These are phyloP conservation scores for Cyprinodon diabolis DNA, from an alignment of 2,797 vertebrate species.

Conservation along the genomic window DNA sequence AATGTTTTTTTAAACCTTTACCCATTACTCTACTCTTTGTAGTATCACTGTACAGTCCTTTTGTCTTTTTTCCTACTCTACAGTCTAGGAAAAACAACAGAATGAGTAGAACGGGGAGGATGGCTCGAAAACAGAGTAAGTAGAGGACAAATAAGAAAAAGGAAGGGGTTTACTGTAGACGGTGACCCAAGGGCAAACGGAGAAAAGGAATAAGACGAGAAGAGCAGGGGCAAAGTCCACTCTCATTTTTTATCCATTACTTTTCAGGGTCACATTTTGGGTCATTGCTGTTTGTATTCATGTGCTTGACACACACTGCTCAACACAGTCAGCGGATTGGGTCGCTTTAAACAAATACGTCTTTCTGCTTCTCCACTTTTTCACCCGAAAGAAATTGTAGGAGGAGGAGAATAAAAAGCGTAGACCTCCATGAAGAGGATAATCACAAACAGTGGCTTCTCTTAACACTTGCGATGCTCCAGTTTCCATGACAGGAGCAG, in stretches of 20 bases:
- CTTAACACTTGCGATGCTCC: background rate
- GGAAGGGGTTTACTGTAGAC: slow-evolving; percentile 20
- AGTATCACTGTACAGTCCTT: too few species aligned
- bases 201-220: slow-evolving; percentile 17
- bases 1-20: too few species aligned
- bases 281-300: slow-evolving; percentile 33
- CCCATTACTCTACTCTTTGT: too few species aligned
- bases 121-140: background rate
- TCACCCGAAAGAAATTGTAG: background rate
- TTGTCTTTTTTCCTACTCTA: background rate
- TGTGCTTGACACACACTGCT: slow-evolving; percentile 17
- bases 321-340: slow-evolving; percentile 21
- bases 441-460: slow-evolving; percentile 7
- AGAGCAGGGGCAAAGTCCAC: slow-evolving; percentile 49
- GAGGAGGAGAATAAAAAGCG: background rate
- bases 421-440: background rate
- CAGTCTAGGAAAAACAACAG: background rate
- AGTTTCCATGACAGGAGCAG: slow-evolving; percentile 4
- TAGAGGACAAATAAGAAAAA: background rate
- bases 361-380: background rate
- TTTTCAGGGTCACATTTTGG: slow-evolving; percentile 63
- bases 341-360: slow-evolving; percentile 15
- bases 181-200: slow-evolving; percentile 2
- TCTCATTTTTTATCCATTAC: slow-evolving; percentile 76
- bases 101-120: background rate